Percentiles rank a stretch among this genome's conserved stretches.
These are phyloP conservation scores for Drosophila phalerata DNA, from an alignment of 2,888 invertebrate species.

Conservation along the genomic window DNA sequence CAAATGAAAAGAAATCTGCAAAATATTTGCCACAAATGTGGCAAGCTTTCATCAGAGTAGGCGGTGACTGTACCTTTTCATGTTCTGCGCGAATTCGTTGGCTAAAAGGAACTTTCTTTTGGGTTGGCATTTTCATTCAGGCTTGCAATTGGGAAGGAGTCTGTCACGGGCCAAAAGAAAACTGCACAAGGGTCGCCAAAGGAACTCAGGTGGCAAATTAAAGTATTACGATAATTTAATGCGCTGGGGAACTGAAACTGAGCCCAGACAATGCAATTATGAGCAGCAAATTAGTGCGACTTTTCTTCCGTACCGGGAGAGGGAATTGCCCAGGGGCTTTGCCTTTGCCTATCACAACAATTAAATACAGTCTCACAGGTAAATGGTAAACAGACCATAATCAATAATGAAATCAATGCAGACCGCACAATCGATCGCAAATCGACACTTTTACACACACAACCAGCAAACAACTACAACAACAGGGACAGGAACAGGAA, in stretches of 20 bases:
- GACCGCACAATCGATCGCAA: conserved; percentile 75
- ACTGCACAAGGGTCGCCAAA: conserved; percentile 46
- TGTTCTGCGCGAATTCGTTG: conserved; percentile 39
- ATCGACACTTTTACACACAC: conserved; percentile 31
- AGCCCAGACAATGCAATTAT: conserved; percentile 74
- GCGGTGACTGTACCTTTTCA: conserved; percentile 50
- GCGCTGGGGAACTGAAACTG: conserved; percentile 33
- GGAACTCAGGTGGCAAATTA: conserved; percentile 79
- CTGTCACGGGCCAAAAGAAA: conserved; percentile 26
- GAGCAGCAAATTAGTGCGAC: conserved; percentile 63
- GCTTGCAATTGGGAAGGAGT: conserved; percentile 48
- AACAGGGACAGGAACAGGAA: background rate
- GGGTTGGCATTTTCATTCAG: conserved; percentile 73
- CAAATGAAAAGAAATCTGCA: conserved; percentile 23
- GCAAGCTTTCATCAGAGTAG: conserved; percentile 2
- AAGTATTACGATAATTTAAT: conserved; percentile 73
- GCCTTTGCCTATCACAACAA: conserved; percentile 9
- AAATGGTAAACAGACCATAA: conserved; percentile 31
- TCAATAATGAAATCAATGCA: conserved; percentile 73
- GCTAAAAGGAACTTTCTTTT: conserved; percentile 68
- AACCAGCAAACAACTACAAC: conserved; percentile 24
- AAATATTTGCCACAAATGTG: conserved; percentile 27
- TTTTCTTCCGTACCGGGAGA: background rate
- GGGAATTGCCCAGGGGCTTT: background rate
- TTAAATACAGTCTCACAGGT: conserved; percentile 55